Base-by-base conservation (phyloP, 2,888 invertebrate genomes). In the Aleiodes testaceus region DNA sequence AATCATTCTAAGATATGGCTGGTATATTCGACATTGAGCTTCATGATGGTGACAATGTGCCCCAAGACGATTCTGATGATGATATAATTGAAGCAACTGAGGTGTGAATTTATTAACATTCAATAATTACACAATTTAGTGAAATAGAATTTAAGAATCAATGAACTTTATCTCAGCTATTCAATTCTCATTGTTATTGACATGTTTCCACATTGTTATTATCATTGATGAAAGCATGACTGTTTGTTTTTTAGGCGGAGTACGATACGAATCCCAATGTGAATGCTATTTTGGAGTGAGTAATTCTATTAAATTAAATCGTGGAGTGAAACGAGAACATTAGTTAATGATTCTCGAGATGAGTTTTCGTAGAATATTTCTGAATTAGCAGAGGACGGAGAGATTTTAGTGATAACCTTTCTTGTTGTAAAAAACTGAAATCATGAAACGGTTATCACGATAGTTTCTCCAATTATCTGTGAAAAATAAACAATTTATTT, bases 11-110 rank as follows among this genome's bases (percentile, higher is more conserved):
- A 59, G 59, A 59, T 59, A 94, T 94, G 93, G 94, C 94, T 88
- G 96, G 95, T 89, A 94, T 97, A 88, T 97, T 97, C 89, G 96
- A 97, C 91, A 93, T 97, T 88, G 97, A 97, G 89, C 91, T 97
- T 85, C 93, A 93, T 85, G 93, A 93, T 85, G 90, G 88, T 73
- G 92, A 92, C 87, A 89, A 91, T 74, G 90, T 90, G 78, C 89
- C 92, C 79, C 92, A 91, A 84, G 93, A 94, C 87, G 93, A 94
- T 86, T 95, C 94, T 83, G 93, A 95, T 82, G 94, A 95, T 81
- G 97, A 97, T 90, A 93, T 93, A 87, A 94, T 96, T 87, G 95
- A 95, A 85, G 90, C 93, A 78, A 94, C 95, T 90, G 94, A 95
- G 92, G 97, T 96, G 91, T 9, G 4, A 49, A 49, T n/a, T 49